phyloP scores from a whole-genome alignment of 2,113 vertebrate species.

The Oncorhynchus keta region DNA sequence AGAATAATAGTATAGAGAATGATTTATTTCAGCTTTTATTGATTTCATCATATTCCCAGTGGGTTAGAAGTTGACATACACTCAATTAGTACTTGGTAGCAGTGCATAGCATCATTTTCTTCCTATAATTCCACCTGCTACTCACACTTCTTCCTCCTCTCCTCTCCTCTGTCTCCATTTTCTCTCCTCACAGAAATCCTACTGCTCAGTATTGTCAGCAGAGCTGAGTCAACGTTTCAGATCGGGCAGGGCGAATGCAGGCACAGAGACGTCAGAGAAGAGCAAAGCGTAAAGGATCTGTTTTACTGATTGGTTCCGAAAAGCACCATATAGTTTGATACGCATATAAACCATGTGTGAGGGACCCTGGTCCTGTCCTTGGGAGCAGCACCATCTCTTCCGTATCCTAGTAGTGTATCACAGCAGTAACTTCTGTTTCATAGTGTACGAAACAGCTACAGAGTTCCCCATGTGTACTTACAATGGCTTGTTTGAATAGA shows the following conservation, averaged over 20 bases:
- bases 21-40: too few species aligned
- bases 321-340: neutral
- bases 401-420: neutral
- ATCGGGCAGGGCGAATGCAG: conserved; percentile 52
- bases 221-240: conserved; percentile 80
- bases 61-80: too few species aligned
- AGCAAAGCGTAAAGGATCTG: conserved; percentile 69
- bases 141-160: neutral
- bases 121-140: too few species aligned
- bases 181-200: conserved; percentile 77
- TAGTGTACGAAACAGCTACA: too few species aligned
- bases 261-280: conserved; percentile 71
- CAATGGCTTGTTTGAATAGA: too few species aligned
- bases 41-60: too few species aligned
- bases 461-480: too few species aligned
- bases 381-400: neutral
- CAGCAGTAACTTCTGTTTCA: too few species aligned
- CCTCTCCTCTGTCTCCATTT: neutral
- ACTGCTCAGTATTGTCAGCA: conserved; percentile 79
- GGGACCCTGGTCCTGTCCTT: neutral
- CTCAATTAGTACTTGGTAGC: too few species aligned
- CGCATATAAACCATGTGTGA: neutral
- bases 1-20: too few species aligned
- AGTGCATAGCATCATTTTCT: too few species aligned
- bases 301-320: neutral